phyloP scores from a whole-genome alignment of 92 coral and sea anemone genomes.

The Palythoa grandis region DNA sequence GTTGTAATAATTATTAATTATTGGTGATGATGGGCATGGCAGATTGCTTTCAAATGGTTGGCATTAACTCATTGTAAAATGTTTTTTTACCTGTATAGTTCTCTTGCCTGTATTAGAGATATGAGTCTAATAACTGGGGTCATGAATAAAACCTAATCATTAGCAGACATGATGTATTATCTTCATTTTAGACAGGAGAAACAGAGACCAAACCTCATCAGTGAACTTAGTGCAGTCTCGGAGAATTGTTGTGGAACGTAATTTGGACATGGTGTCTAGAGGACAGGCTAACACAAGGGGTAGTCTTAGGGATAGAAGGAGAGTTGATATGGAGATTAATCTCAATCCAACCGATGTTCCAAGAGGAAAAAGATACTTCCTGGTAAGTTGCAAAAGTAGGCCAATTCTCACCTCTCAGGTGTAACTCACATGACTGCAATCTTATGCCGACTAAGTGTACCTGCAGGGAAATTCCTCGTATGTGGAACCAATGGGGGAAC shows the following conservation, averaged over 20 bases:
- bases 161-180: background rate
- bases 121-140: background rate
- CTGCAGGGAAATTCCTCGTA: too few relatives aligned
- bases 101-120: too few relatives aligned
- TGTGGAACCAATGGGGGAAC: too few relatives aligned
- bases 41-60: too few relatives aligned
- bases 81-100: too few relatives aligned
- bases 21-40: too few relatives aligned
- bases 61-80: too few relatives aligned
- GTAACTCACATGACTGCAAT: too few relatives aligned
- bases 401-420: background rate
- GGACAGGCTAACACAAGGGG: conserved; percentile 16
- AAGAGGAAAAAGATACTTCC: conserved; percentile 33
- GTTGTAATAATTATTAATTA: too few relatives aligned
- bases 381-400: conserved; percentile 21
- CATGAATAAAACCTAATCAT: background rate
- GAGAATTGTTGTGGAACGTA: conserved; percentile 30
- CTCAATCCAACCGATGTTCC: conserved; percentile 43
- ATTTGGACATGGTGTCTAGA: background rate
- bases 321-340: conserved; percentile 1
- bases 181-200: conserved; percentile 20
- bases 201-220: background rate
- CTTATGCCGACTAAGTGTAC: too few relatives aligned
- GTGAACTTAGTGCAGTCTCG: conserved; percentile 10
- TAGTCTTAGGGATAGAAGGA: conserved; percentile 27